Evolutionary conservation across 2,797 vertebrate species (phyloP), one percentile per base, ranked within the genome.

Genomic region (Rhyacichthys aspro): DNA sequence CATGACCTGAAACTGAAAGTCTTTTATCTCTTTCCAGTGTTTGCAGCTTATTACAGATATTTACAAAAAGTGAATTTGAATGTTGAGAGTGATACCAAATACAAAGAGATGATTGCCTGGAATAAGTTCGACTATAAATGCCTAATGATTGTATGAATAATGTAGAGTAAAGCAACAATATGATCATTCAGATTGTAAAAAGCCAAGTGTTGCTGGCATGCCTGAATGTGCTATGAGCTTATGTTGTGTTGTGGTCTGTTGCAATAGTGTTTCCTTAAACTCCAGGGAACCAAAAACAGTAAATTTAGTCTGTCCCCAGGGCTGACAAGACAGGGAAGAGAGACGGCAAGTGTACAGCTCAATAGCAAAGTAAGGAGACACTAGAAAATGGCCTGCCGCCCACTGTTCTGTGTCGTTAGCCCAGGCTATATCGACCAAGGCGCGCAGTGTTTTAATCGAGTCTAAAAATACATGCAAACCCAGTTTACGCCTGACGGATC

Each of bases 241-340:
- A 64, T 79, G 75, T 73, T 23, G 2, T 23, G 19, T 23, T 28
- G 23, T 76, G 61, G 70, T 63, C 72, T 70, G 64, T n/a, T n/a
- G n/a, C n/a, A n/a, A n/a, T n/a, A n/a, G n/a, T n/a, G n/a, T 79
- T 81, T 78, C 67, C 65, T 32, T 62, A 76, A 76, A 79, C 83
- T 72, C 75, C 17, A 44, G 65, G 71, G 79, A 79, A 78, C 47
- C 50, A 64, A 71, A 64, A 60, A 76, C 74, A 73, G 76, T 78
- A 83, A 69, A 84, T 85, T 73, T 78, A 79, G 61, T 63, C 65
- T 39, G 18, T 68, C 78, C 68, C 59, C 34, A 39, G 49, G 79
- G 71, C 54, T 55, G 42, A 52, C 16, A 44, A 67, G 55, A n/a
- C 34, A 72, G 56, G 57, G 33, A 66, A 19, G 50, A 43, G 47